Evolutionary conservation across 1,140 invertebrate species (phyloP), one percentile per base, ranked within the genome.

Genomic region (Euschistus heros): DNA sequence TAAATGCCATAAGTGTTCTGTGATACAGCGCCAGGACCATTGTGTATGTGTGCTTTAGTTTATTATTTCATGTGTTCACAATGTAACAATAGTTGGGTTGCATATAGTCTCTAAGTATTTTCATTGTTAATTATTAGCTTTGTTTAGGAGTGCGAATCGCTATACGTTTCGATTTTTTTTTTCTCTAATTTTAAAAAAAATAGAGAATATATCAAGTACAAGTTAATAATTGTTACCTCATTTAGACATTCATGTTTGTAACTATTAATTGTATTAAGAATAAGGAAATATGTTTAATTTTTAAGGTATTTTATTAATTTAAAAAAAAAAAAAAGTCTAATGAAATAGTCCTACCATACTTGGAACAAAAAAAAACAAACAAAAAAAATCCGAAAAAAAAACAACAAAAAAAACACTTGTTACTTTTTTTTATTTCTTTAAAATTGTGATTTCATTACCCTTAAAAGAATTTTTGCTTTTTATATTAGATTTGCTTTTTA

Each of bases 1-100:
- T 64, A 64, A 64, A 67, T 67, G 66, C 66, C 66, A 67, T 67
- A 67, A 67, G 66, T 67, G 66, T 67, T 67, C 66, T 67, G 66
- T 67, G 66, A 67, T 67, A 67, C 17, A 26, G 62, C 61, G 60
- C 65, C 65, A 67, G 66, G 66, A 67, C 66, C 62, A 67, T 64
- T 46, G 33, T 62, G 61, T 62, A 52, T 67, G 62, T 64, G 62
- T 63, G 62, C 62, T 64, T 67, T 63, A 52, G 62, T 62, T 63
- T 67, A 27, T 63, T 67, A 27, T 18, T 37, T 62, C 44, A 60
- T 64, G 66, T 67, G 66, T 64, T 64, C 62, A 67, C 66, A 30
- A 30, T 24, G 44, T 62, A 50, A 63, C 24, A 50, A 66, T 37
- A 67, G 42, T 64, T 67, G 66, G 66, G 59, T 66, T 66, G 50